Conservation (phyloP, 1,140 invertebrate genomes). For the Vanessa tameamea region DNA sequence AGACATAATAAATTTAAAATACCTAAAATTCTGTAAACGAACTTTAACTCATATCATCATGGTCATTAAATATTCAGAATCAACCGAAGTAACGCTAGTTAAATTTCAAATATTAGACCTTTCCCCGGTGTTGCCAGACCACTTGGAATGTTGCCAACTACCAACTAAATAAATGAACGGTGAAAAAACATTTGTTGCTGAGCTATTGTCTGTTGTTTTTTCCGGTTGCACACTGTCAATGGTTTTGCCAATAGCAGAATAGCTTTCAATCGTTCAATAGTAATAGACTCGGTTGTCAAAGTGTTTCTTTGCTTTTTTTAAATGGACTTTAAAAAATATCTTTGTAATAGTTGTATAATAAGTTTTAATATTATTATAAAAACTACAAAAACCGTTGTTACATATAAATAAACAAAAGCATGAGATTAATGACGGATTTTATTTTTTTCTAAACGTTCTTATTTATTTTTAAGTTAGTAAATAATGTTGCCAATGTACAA, state of each 20-base stretch:
- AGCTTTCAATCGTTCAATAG: constrained; percentile 13
- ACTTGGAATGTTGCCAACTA: constrained; percentile 40
- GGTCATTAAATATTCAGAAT: not conserved
- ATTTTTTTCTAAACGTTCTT: too few relatives aligned
- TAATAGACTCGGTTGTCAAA: not conserved
- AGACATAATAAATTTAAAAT: too few relatives aligned
- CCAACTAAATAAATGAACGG: constrained; percentile 46
- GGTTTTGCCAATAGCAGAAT: constrained; percentile 22
- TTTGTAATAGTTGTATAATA: too few relatives aligned
- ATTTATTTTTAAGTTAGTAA: too few relatives aligned
- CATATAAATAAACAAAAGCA: too few relatives aligned
- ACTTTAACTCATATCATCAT: too few relatives aligned
- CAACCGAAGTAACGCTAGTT: constrained; percentile 34
- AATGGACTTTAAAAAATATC: not conserved
- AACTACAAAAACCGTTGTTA: too few relatives aligned
- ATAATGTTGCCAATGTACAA: not conserved
- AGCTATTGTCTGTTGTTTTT: constrained; percentile 40
- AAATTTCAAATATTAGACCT: constrained; percentile 38
- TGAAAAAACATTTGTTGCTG: constrained; percentile 47
- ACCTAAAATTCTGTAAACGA: too few relatives aligned
- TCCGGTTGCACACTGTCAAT: constrained; percentile 2
- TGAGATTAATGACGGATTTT: too few relatives aligned
- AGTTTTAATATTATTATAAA: too few relatives aligned
- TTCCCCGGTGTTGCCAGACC: constrained; percentile 37
- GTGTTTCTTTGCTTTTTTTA: not conserved